Percentiles rank a stretch among this genome's conserved stretches.
These are phyloP conservation scores for Tenthredo notha DNA, from an alignment of 2,888 invertebrate species.

Conservation along the genomic window DNA sequence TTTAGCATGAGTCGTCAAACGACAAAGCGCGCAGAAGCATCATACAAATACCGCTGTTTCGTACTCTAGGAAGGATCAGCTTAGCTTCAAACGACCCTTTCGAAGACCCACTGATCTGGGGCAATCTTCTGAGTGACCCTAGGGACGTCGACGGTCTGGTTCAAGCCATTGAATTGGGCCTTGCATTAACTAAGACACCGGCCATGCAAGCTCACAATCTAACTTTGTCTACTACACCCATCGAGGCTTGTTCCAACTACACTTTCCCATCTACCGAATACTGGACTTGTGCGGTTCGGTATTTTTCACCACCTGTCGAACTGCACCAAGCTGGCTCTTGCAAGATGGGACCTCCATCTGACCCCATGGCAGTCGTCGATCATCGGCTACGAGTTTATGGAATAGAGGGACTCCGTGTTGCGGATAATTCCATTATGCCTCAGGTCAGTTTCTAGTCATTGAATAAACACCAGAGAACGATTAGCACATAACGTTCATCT, in stretches of 20 bases:
- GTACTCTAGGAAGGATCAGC: neutral
- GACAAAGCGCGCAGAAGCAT: neutral
- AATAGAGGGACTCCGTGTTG: slow-evolving; percentile 79
- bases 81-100: neutral
- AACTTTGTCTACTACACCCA: neutral
- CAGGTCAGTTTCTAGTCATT: slow-evolving; percentile 72
- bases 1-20: neutral
- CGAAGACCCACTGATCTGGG: neutral
- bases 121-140: neutral
- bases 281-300: slow-evolving; percentile 86
- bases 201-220: slow-evolving; percentile 68
- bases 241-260: slow-evolving; percentile 21
- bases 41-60: neutral
- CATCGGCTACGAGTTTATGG: slow-evolving; percentile 84
- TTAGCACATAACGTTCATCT: neutral
- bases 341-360: slow-evolving; percentile 85
- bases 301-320: slow-evolving; percentile 86
- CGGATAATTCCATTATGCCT: slow-evolving; percentile 83
- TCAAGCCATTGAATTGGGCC: slow-evolving; percentile 82
- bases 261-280: slow-evolving; percentile 81
- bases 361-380: slow-evolving; percentile 88
- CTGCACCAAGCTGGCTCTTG: slow-evolving; percentile 80
- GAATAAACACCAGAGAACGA: neutral
- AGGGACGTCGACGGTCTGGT: slow-evolving; percentile 77
- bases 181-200: slow-evolving; percentile 80